Percentiles rank a stretch among this genome's conserved stretches.
Evolutionary conservation across 2,888 invertebrate species (phyloP).

Genomic region (Pemphredon lugubris): DNA sequence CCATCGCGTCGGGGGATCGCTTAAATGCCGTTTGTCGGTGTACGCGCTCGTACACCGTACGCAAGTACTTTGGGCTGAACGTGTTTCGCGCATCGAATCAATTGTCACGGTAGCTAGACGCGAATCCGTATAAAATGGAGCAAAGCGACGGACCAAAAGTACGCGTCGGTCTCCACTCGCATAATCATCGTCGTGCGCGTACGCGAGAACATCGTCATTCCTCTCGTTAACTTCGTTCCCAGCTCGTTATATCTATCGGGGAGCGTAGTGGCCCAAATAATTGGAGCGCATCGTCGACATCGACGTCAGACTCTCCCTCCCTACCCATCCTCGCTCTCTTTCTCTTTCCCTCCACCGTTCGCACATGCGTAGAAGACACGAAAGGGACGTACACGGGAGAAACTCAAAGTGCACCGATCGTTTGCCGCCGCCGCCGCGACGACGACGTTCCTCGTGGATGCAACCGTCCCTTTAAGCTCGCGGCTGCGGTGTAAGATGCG

Average conservation of each 20-base stretch:
- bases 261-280: conserved; percentile 56
- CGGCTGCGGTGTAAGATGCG: conserved; percentile 51
- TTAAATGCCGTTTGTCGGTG: too few relatives aligned
- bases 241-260: conserved; percentile 51
- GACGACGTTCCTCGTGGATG: conserved; percentile 14
- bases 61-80: too few relatives aligned
- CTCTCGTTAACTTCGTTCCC: conserved; percentile 70
- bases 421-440: conserved; percentile 18
- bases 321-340: conserved; percentile 8
- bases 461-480: conserved; percentile 31
- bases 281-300: conserved; percentile 60
- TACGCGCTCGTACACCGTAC: too few relatives aligned
- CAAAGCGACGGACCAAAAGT: conserved; percentile 28
- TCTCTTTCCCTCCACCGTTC: conserved; percentile 10
- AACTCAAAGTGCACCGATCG: conserved; percentile 50
- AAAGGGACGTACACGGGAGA: background rate
- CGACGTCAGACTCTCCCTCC: conserved; percentile 41
- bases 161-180: conserved; percentile 40
- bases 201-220: conserved; percentile 46
- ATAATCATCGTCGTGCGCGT: conserved; percentile 24
- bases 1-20: too few relatives aligned
- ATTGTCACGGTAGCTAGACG: conserved; percentile 24
- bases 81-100: conserved; percentile 32
- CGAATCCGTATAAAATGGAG: conserved; percentile 34
- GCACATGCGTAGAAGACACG: conserved; percentile 28